A percentile compares a stretch with the other conserved stretches of the same genome.
These are phyloP conservation scores for Avahi laniger DNA, from an alignment of 2,797 vertebrate species.

Conservation along the genomic window DNA sequence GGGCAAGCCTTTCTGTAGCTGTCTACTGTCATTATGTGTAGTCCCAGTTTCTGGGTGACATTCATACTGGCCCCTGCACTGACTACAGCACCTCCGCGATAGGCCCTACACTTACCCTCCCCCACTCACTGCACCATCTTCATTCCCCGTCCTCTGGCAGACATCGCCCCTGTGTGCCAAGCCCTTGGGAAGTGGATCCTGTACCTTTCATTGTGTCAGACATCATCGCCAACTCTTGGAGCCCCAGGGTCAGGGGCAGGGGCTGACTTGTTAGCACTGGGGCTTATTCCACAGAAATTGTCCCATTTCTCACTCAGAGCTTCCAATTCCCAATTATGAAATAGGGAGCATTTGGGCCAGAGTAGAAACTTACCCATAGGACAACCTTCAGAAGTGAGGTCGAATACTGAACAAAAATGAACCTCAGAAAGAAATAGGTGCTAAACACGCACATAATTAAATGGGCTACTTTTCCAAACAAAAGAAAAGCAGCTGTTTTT, in stretches of 20 bases:
- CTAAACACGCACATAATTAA: neutral
- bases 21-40: neutral
- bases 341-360: neutral
- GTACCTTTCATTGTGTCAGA: neutral
- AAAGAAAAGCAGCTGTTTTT: neutral
- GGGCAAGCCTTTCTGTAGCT: neutral
- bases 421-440: neutral
- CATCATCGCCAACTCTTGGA: neutral
- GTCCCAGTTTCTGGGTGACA: neutral
- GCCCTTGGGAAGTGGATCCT: neutral
- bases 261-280: neutral
- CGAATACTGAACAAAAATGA: neutral
- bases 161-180: neutral
- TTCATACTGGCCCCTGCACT: neutral
- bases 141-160: neutral
- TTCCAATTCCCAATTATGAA: neutral
- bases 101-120: neutral
- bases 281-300: neutral
- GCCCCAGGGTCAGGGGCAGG: rapidly evolving
- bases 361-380: neutral
- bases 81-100: neutral
- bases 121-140: neutral
- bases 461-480: neutral
- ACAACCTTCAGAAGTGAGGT: neutral
- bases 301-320: neutral